A percentile compares a stretch with the other conserved stretches of the same genome.
phyloP scores from a whole-genome alignment of 2,797 vertebrate genomes.

The Artibeus lituratus region DNA sequence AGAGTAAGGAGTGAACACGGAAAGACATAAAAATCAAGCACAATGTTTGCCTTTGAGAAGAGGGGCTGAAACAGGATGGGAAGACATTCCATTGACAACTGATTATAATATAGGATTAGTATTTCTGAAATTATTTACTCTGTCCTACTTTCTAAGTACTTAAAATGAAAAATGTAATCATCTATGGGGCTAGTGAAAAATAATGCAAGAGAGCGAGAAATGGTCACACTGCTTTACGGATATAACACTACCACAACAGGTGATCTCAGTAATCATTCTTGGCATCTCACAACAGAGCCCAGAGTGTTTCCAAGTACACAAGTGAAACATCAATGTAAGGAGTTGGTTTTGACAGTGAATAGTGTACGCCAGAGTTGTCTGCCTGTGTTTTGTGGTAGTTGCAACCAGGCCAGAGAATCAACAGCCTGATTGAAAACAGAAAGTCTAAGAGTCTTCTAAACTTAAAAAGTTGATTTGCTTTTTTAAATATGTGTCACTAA shows the following conservation, averaged over 20 bases:
- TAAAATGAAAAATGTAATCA: neutral
- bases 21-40: neutral
- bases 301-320: conserved; percentile 27
- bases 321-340: conserved; percentile 65
- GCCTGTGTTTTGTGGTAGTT: neutral
- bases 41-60: neutral
- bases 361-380: conserved; percentile 3
- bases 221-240: neutral
- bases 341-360: conserved; percentile 75
- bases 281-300: conserved; percentile 1
- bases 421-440: conserved; percentile 81
- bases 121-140: neutral
- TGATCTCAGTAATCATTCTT: conserved; percentile 49
- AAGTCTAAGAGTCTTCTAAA: conserved; percentile 79
- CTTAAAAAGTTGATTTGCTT: conserved; percentile 81
- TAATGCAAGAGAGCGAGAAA: neutral
- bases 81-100: neutral
- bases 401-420: conserved; percentile 71
- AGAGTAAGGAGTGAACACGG: neutral
- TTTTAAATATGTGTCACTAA: conserved; percentile 77
- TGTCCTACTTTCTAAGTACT: neutral
- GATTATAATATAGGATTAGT: neutral
- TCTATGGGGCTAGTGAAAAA: neutral
- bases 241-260: conserved; percentile 14
- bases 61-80: neutral